A percentile compares a stretch with the other conserved stretches of the same genome.
Evolutionary conservation across 2,113 vertebrate species (phyloP).

Genomic region (Eira barbara): DNA sequence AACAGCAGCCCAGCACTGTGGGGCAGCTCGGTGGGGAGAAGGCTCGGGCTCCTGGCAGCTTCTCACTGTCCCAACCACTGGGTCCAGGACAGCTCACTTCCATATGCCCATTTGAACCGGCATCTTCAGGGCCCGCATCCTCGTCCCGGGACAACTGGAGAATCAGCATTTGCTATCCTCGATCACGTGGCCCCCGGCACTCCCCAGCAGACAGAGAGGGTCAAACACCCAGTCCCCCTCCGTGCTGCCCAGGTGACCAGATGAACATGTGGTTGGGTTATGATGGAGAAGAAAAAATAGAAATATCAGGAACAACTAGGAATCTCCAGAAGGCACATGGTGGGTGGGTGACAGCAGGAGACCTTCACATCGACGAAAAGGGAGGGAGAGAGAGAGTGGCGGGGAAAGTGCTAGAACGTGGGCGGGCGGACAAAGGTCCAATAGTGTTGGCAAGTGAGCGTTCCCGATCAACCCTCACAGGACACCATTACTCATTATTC

Average conservation of each 20-base stretch:
- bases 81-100: neutral
- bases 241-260: too few species aligned
- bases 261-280: rapidly evolving
- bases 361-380: too few species aligned
- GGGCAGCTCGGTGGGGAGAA: neutral
- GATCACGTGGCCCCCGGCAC: rapidly evolving
- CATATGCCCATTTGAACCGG: rapidly evolving
- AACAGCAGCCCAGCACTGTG: rapidly evolving
- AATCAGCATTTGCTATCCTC: rapidly evolving
- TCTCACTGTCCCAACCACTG: neutral
- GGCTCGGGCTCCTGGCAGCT: too few species aligned
- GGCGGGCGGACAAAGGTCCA: neutral
- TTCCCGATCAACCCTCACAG: rapidly evolving
- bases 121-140: neutral
- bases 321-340: neutral
- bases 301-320: too few species aligned
- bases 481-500: too few species aligned
- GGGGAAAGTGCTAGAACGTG: neutral
- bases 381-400: neutral
- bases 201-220: neutral
- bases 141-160: neutral
- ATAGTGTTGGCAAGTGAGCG: rapidly evolving
- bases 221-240: rapidly evolving
- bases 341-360: neutral
- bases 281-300: neutral